Evolutionary conservation across 1,140 invertebrate genomes (phyloP).

Genomic region (Bombus sibiricus): DNA sequence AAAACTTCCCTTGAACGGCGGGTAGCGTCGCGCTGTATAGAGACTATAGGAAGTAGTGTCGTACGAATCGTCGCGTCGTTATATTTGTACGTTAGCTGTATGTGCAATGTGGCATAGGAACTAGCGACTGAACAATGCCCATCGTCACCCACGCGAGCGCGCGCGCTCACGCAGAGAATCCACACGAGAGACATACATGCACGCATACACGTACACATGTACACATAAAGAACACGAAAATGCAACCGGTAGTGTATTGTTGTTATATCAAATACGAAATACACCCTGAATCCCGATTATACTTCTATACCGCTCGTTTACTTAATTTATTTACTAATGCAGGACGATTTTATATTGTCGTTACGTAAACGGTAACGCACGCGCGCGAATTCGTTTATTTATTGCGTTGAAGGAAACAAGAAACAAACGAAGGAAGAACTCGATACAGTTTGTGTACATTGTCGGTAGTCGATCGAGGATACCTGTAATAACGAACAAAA

Average conservation of each 20-base stretch:
- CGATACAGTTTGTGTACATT: constrained; percentile 73
- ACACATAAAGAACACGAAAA: constrained; percentile 56
- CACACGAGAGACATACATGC: constrained; percentile 54
- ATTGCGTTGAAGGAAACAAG: constrained; percentile 72
- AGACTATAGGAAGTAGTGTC: constrained; percentile 78
- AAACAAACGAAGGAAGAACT: constrained; percentile 59
- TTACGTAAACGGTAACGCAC: constrained; percentile 53
- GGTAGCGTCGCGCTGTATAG: constrained; percentile 79
- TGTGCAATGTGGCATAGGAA: constrained; percentile 75
- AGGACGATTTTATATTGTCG: constrained; percentile 76
- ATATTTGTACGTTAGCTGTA: constrained; percentile 80
- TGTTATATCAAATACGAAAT: constrained; percentile 64
- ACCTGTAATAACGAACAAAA: constrained; percentile 66
- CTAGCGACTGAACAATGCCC: constrained; percentile 70
- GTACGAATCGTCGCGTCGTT: constrained; percentile 75
- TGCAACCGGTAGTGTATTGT: constrained; percentile 74
- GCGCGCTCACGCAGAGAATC: constrained; percentile 31
- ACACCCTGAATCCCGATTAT: constrained; percentile 43
- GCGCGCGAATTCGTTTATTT: constrained; percentile 71
- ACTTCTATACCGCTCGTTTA: constrained; percentile 74
- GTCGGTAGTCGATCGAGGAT: constrained; percentile 60
- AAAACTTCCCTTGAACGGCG: constrained; percentile 66
- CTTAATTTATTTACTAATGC: constrained; percentile 80
- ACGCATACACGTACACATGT: constrained; percentile 44
- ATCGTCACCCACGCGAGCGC: constrained; percentile 31